Evolutionary conservation across 1,140 invertebrate species (phyloP).

Genomic region (Ooceraea biroi): DNA sequence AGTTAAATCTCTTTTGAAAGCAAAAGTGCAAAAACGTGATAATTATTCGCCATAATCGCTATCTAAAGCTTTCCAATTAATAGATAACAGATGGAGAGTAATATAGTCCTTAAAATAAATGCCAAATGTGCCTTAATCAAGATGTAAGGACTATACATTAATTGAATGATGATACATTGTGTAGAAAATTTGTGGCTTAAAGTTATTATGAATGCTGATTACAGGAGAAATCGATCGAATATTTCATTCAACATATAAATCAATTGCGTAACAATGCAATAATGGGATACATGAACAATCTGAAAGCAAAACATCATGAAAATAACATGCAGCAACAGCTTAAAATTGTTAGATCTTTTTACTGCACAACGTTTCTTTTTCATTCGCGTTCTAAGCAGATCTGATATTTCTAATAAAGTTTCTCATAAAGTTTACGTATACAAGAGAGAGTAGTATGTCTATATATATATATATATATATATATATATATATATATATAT

Average conservation of each 20-base stretch:
- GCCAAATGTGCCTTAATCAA: conserved; percentile 38
- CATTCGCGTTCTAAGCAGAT: conserved; percentile 38
- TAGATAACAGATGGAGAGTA: conserved; percentile 1
- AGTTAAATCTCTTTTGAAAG: conserved; percentile 23
- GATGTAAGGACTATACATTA: conserved; percentile 39
- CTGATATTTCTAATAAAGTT: conserved; percentile 25
- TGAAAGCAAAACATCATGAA: conserved; percentile 54
- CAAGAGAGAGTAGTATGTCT: no score
- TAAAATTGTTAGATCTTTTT: conserved; percentile 55
- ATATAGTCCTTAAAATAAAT: conserved; percentile 55
- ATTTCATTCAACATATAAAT: conserved; percentile 39
- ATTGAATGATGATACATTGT: conserved; percentile 39
- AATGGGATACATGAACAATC: conserved; percentile 17
- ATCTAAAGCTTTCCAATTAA: conserved; percentile 17
- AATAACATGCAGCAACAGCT: conserved; percentile 50
- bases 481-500: no score
- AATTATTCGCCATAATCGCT: background rate
- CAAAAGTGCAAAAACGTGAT: background rate
- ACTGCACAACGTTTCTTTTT: conserved; percentile 25
- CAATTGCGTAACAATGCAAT: conserved; percentile 24
- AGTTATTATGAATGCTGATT: conserved; percentile 56
- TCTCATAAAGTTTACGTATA: conserved; percentile 30
- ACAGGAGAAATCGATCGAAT: conserved; percentile 57
- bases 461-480: no score
- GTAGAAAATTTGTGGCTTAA: conserved; percentile 39